Evolutionary conservation across 2,888 invertebrate species (phyloP).

Genomic region (Thyatira batis): DNA sequence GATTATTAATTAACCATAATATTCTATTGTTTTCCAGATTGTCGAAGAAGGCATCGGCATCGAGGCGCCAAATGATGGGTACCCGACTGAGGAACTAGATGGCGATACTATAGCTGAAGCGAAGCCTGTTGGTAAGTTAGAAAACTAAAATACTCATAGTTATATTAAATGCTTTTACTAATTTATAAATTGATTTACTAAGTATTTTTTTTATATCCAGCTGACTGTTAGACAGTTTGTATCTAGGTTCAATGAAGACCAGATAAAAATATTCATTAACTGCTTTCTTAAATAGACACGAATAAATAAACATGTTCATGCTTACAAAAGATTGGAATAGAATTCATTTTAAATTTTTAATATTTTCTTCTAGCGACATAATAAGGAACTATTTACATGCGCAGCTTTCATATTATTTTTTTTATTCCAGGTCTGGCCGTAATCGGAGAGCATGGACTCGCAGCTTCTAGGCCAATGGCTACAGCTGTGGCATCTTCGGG

Average conservation of each 20-base stretch:
- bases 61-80: constrained; percentile 57
- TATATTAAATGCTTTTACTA: constrained; percentile 38
- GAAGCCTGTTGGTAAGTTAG: constrained; percentile 85
- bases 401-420: too few relatives aligned
- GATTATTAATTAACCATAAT: not conserved
- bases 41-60: constrained; percentile 71
- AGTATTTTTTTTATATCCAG: too few relatives aligned
- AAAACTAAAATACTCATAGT: constrained; percentile 10
- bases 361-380: too few relatives aligned
- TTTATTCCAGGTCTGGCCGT: constrained; percentile 82
- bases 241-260: too few relatives aligned
- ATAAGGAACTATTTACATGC: too few relatives aligned
- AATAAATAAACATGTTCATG: too few relatives aligned
- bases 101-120: constrained; percentile 87
- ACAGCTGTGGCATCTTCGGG: constrained; percentile 88
- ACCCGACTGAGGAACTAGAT: constrained; percentile 66
- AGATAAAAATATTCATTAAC: too few relatives aligned
- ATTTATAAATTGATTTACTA: too few relatives aligned
- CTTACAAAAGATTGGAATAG: too few relatives aligned
- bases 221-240: too few relatives aligned
- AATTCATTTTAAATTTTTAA: too few relatives aligned
- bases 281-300: too few relatives aligned
- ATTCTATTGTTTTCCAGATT: constrained; percentile 46
- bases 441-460: constrained; percentile 85
- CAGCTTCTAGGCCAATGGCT: constrained; percentile 87